Conservation (phyloP, 2,888 invertebrate genomes). For the Smittia sp. region DNA sequence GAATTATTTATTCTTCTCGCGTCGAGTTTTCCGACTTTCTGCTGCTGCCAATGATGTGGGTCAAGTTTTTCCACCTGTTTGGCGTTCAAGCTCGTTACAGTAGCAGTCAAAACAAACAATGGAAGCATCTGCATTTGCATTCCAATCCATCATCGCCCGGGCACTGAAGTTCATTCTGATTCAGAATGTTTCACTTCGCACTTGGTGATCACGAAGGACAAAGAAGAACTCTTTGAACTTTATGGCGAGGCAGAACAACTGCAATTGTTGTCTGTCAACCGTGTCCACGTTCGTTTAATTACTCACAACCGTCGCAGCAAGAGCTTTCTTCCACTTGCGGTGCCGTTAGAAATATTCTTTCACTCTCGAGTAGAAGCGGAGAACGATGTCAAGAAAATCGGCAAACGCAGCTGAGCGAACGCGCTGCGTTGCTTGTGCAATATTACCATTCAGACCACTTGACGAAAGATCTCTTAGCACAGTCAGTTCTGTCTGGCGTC, state of each 20-base stretch:
- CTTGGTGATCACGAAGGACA: constrained; percentile 28
- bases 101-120: not conserved
- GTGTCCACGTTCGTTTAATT: not conserved
- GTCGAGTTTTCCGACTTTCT: not conserved
- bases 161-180: not conserved
- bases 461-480: not conserved
- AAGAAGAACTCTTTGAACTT: not conserved
- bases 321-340: not conserved
- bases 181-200: constrained; percentile 6
- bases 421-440: not conserved
- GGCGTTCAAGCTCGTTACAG: not conserved
- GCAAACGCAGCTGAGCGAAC: not conserved
- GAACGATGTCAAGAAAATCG: not conserved
- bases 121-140: not conserved
- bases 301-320: not conserved
- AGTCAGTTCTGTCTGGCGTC: not conserved
- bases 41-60: constrained; percentile 35
- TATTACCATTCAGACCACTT: not conserved
- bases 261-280: not conserved
- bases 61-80: constrained; percentile 32
- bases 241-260: not conserved
- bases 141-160: not conserved
- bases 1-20: constrained; percentile 30
- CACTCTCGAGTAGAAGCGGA: not conserved
- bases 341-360: not conserved